Evolutionary conservation across 2,113 vertebrate genomes (phyloP).

Genomic region (Siniperca knerii): DNA sequence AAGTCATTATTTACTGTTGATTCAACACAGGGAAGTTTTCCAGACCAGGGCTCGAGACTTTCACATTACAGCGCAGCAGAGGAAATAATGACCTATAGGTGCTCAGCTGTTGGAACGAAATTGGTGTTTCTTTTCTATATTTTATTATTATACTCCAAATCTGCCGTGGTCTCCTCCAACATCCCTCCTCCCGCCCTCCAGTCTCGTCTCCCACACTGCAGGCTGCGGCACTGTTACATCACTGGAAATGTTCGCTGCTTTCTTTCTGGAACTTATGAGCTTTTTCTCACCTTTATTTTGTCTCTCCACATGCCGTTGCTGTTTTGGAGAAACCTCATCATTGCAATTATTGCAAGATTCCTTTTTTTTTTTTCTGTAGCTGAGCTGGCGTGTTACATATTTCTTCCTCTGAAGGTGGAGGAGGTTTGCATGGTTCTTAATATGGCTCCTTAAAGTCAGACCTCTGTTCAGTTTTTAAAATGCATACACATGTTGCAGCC

Average conservation of each 20-base stretch:
- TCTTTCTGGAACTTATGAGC: slow-evolving; percentile 35
- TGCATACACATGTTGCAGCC: neutral
- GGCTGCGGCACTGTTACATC: slow-evolving; percentile 84
- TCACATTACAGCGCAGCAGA: slow-evolving; percentile 73
- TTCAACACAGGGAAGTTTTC: slow-evolving; percentile 74
- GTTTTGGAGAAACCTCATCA: slow-evolving; percentile 52
- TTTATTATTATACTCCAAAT: slow-evolving; percentile 83
- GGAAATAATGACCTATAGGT: slow-evolving; percentile 87
- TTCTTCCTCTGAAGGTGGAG: slow-evolving; percentile 8
- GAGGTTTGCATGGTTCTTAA: slow-evolving; percentile 1
- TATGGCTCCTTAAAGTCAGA: slow-evolving; percentile 6
- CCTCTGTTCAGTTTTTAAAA: neutral
- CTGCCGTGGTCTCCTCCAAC: slow-evolving; percentile 41
- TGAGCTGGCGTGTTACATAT: neutral
- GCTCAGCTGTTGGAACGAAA: slow-evolving; percentile 87
- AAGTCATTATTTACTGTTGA: slow-evolving; percentile 83
- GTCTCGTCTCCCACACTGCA: slow-evolving; percentile 80
- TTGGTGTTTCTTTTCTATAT: slow-evolving; percentile 76
- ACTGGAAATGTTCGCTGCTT: slow-evolving; percentile 72
- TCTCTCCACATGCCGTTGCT: slow-evolving; percentile 11
- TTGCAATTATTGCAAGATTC: neutral
- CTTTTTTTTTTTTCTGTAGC: neutral
- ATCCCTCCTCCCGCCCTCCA: slow-evolving; percentile 62
- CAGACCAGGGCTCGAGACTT: slow-evolving; percentile 65
- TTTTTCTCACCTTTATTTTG: slow-evolving; percentile 56